Evolutionary conservation across 2,797 vertebrate species (phyloP), one percentile per base, ranked within the genome.

Genomic region (Pseudomugil gertrudae): DNA sequence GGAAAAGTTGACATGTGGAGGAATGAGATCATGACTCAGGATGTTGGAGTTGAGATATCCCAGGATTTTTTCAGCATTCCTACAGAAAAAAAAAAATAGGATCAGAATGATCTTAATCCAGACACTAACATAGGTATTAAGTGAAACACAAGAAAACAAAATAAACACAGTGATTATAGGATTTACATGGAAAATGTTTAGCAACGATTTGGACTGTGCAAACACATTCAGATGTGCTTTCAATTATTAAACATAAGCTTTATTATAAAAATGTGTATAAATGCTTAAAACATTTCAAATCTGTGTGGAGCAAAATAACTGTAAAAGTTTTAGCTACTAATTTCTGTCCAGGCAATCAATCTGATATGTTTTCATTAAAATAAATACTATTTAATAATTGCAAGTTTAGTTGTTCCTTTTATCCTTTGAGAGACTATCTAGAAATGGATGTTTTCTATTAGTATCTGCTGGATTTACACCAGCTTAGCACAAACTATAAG

Each of bases 41-140:
- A 97, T 79, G 0, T 95, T 92, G 52, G 92, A 90, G 88, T 95
- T 95, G 63, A 98, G 93, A 86, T 95, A 97, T 51, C 95, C 96
- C 75, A 97, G 76, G 79, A 98, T 97, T 90, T 96, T 98, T 91
- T 98, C 96, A 0, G 95, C 94, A 0, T 98, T 98, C 78, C 97
- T 98, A 64, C 8, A 17, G 9, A 19, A 23, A 19, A 43, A 9
- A 45, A 8, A 45, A 43, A 40, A 2, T 9, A 69, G 23, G 24
- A 65, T 38, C 19, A 64, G 43, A 60, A 36, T 24, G 0, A 21
- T 27, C n/a, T 17, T 2, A 26, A 60, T 23, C 9, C 62, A 56
- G 19, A 36, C 19, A 23, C 27, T 13, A 51, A 19, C 26, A 35
- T 13, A 23, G 23, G 9, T 29, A 47, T 26, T 6, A 43, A n/a